Percentiles rank a stretch among this genome's conserved stretches.
These are phyloP conservation scores for Melipona bicolor DNA, from an alignment of 2,888 invertebrate genomes.

Conservation along the genomic window DNA sequence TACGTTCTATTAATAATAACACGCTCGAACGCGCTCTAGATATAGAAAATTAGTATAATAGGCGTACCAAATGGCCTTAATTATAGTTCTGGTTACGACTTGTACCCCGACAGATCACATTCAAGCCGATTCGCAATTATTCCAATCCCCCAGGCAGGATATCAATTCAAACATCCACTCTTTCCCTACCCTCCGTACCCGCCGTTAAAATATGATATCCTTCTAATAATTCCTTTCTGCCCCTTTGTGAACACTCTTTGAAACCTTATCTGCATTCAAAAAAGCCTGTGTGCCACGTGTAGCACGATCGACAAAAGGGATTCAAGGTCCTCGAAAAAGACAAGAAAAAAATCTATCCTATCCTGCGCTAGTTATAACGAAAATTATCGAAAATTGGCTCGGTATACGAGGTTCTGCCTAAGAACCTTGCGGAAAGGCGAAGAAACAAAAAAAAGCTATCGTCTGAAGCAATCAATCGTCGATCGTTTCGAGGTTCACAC, in stretches of 20 bases:
- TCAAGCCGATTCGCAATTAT: conserved; percentile 69
- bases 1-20: not conserved
- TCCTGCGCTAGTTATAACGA: not conserved
- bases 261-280: conserved; percentile 50
- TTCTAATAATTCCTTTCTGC: conserved; percentile 56
- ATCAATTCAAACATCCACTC: conserved; percentile 45
- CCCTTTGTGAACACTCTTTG: conserved; percentile 47
- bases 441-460: too few species aligned
- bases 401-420: not conserved
- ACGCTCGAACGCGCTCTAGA: not conserved
- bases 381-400: not conserved
- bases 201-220: conserved; percentile 57
- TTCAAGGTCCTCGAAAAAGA: not conserved
- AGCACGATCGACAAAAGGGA: conserved; percentile 5
- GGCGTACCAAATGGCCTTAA: conserved; percentile 19
- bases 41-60: conserved; percentile 44
- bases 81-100: conserved; percentile 34
- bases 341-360: not conserved
- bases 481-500: not conserved
- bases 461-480: not conserved
- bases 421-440: not conserved
- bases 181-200: conserved; percentile 47
- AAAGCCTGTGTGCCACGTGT: conserved; percentile 36
- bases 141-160: conserved; percentile 56
- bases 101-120: conserved; percentile 60